phyloP scores from a whole-genome alignment of 2,888 invertebrate genomes.

The Sialis lutaria region DNA sequence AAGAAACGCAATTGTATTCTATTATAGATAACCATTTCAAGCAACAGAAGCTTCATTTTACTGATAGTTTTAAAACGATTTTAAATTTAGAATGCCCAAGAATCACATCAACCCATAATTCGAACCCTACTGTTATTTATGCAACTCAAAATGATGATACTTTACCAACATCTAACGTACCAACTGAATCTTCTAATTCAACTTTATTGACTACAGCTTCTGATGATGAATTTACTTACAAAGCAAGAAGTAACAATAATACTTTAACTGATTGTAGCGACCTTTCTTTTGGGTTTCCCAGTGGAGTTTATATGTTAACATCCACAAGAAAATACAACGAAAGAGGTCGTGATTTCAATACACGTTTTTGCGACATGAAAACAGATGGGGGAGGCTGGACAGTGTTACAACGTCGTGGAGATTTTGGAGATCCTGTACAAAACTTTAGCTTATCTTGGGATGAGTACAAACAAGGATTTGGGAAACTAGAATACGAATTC shows the following conservation, averaged over 20 bases:
- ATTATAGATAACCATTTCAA: constrained; percentile 9
- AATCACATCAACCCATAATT: neutral
- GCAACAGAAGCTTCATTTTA: constrained; percentile 11
- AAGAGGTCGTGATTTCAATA: constrained; percentile 23
- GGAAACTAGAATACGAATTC: constrained; percentile 31
- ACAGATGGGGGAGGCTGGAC: constrained; percentile 34
- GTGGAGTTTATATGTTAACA: constrained; percentile 26
- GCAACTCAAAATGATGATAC: neutral
- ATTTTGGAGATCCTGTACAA: constrained; percentile 20
- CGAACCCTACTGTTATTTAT: neutral
- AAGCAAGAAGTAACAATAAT: neutral
- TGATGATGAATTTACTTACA: neutral
- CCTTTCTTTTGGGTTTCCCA: constrained; percentile 18
- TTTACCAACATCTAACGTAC: neutral
- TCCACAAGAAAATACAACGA: constrained; percentile 10
- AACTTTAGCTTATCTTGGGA: constrained; percentile 36
- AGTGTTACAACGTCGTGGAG: constrained; percentile 30
- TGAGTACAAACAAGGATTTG: constrained; percentile 38
- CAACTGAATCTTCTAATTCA: neutral
- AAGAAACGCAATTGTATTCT: constrained; percentile 10
- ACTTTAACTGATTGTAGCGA: constrained; percentile 12
- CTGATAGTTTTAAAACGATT: constrained; percentile 8
- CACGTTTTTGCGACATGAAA: constrained; percentile 29
- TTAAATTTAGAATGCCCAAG: constrained; percentile 5
- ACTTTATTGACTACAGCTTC: neutral